Percentiles rank a stretch among this genome's conserved stretches.
phyloP scores from a whole-genome alignment of 2,888 invertebrate species.

The Argynnis bischoffii region DNA sequence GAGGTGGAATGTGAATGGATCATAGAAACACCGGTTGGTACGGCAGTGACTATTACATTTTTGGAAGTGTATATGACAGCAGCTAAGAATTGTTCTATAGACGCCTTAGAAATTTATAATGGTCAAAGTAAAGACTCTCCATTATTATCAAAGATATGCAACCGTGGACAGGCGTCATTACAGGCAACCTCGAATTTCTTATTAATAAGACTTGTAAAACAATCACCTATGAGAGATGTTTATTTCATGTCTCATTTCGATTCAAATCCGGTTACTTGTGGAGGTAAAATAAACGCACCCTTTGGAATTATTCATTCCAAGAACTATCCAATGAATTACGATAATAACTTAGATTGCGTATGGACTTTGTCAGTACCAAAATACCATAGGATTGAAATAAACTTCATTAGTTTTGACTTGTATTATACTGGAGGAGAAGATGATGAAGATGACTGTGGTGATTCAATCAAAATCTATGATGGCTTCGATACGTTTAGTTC shows the following conservation, averaged over 20 bases:
- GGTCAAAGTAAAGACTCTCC: slow-evolving; percentile 84
- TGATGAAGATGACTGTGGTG: slow-evolving; percentile 52
- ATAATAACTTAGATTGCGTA: slow-evolving; percentile 86
- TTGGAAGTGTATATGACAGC: slow-evolving; percentile 84
- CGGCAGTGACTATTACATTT: slow-evolving; percentile 84
- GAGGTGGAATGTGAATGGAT: slow-evolving; percentile 88
- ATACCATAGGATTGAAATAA: slow-evolving; percentile 86
- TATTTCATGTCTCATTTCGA: slow-evolving; percentile 83
- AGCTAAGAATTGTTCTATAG: slow-evolving; percentile 81
- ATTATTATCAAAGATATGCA: slow-evolving; percentile 83
- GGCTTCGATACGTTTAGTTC: slow-evolving; percentile 44
- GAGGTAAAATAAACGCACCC: slow-evolving; percentile 84
- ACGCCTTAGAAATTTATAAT: slow-evolving; percentile 85
- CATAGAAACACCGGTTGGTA: slow-evolving; percentile 85
- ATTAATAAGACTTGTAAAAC: slow-evolving; percentile 86
- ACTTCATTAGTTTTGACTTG: slow-evolving; percentile 85
- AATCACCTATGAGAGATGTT: slow-evolving; percentile 77
- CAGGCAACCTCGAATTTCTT: slow-evolving; percentile 87
- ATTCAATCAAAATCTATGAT: slow-evolving; percentile 68
- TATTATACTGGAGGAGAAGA: slow-evolving; percentile 73
- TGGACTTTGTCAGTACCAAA: slow-evolving; percentile 88
- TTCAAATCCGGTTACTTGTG: slow-evolving; percentile 84
- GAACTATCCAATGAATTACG: slow-evolving; percentile 92
- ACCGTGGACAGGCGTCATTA: slow-evolving; percentile 64
- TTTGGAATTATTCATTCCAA: slow-evolving; percentile 88